A percentile compares a stretch with the other conserved stretches of the same genome.
Evolutionary conservation across 2,888 invertebrate genomes (phyloP).

Genomic region (Coenonympha arcania): DNA sequence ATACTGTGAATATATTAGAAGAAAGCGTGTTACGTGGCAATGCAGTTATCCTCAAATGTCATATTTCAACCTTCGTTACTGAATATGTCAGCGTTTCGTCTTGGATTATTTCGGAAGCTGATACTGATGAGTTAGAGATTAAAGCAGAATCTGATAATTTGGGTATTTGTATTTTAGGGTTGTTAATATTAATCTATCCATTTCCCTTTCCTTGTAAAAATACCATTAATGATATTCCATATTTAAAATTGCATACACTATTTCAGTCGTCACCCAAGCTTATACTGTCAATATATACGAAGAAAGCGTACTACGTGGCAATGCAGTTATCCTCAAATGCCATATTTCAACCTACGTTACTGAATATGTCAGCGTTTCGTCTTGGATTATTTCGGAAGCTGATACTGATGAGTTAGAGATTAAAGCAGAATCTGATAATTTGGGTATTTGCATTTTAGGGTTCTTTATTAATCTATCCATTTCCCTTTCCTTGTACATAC

Average conservation of each 20-base stretch:
- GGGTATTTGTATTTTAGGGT: constrained; percentile 43
- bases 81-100: constrained; percentile 90
- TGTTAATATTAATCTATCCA: too few species aligned
- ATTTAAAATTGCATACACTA: too few species aligned
- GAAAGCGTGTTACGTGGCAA: constrained; percentile 93
- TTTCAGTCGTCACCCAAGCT: constrained; percentile 89
- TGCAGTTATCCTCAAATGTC: constrained; percentile 91
- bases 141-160: constrained; percentile 56
- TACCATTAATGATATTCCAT: too few species aligned
- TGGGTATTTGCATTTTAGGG: constrained; percentile 45
- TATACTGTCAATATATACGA: constrained; percentile 93
- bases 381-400: constrained; percentile 88
- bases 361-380: constrained; percentile 89
- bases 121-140: constrained; percentile 63
- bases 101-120: constrained; percentile 86
- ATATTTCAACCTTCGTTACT: constrained; percentile 93
- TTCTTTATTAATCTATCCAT: constrained; percentile 21
- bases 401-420: constrained; percentile 65
- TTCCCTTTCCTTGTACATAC: constrained; percentile 28
- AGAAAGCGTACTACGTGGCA: constrained; percentile 91
- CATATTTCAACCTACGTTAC: constrained; percentile 94
- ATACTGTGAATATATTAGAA: constrained; percentile 91
- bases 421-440: constrained; percentile 54
- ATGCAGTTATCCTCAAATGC: constrained; percentile 92
- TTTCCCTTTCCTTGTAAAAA: too few species aligned